Evolutionary conservation across 2,797 vertebrate genomes (phyloP).

Genomic region (Knipowitschia caucasica): DNA sequence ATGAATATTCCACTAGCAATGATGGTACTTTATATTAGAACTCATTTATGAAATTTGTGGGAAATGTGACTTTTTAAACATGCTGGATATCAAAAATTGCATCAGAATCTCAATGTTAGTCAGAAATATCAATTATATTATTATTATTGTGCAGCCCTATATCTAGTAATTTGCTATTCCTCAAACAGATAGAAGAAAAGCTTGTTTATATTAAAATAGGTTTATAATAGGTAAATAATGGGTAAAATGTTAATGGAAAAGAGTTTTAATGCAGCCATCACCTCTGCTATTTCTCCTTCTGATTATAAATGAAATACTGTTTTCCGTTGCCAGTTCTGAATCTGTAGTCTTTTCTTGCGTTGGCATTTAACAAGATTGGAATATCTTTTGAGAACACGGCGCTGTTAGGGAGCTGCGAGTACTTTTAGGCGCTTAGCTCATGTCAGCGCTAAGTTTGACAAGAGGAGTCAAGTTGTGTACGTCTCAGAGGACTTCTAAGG

Average conservation of each 20-base stretch:
- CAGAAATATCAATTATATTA: too few relatives aligned
- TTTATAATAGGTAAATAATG: background rate
- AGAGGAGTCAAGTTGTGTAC: slow-evolving; percentile 19
- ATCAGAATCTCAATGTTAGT: too few relatives aligned
- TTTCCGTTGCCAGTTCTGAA: background rate
- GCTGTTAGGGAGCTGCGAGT: slow-evolving; percentile 9
- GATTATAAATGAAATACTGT: background rate
- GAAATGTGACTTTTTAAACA: background rate
- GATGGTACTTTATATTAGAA: too few relatives aligned
- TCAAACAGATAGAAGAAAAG: background rate
- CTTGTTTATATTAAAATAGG: too few relatives aligned
- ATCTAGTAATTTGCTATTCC: background rate
- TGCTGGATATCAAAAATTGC: too few relatives aligned
- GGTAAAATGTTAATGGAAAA: background rate
- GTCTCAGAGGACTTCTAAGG: slow-evolving; percentile 37
- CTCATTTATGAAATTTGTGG: background rate
- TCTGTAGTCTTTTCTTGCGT: slow-evolving; percentile 4
- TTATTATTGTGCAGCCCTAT: too few relatives aligned
- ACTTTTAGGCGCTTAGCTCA: slow-evolving; percentile 10
- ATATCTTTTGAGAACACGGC: slow-evolving; percentile 16
- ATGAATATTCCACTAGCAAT: too few relatives aligned
- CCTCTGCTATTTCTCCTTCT: background rate
- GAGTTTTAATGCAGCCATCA: background rate
- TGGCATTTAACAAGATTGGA: slow-evolving; percentile 9
- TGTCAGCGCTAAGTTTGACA: slow-evolving; percentile 28